phyloP scores from a whole-genome alignment of 2,113 vertebrate genomes.

The Meleagris gallopavo region DNA sequence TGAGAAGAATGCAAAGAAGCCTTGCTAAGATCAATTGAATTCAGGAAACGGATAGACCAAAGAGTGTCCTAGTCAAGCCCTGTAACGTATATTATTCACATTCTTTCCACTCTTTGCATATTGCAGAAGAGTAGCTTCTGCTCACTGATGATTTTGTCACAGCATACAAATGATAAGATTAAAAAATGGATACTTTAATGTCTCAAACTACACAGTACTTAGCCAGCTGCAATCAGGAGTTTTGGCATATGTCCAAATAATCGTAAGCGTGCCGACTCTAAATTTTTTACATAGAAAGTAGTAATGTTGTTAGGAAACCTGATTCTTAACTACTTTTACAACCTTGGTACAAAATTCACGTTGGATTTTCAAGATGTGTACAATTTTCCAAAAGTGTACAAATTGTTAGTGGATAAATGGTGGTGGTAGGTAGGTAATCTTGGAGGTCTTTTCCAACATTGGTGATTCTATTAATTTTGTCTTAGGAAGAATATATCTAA shows the following conservation, averaged over 20 bases:
- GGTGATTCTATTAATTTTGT: not conserved
- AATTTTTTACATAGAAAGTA: not conserved
- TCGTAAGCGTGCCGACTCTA: not conserved
- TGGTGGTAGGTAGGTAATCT: no score
- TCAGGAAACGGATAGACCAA: not conserved
- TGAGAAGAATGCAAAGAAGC: not conserved
- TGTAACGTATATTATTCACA: rapidly evolving
- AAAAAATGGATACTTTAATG: not conserved
- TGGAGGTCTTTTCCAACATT: no score
- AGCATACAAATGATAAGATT: not conserved
- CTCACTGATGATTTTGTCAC: not conserved
- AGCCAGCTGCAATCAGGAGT: not conserved
- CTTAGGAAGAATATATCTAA: not conserved
- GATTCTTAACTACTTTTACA: not conserved
- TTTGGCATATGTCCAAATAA: not conserved
- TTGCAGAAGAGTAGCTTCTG: not conserved
- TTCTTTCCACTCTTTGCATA: not conserved
- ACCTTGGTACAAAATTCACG: not conserved
- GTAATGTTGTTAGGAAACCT: not conserved
- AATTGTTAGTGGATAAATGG: no score
- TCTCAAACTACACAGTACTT: not conserved
- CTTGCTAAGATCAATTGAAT: not conserved
- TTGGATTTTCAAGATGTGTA: not conserved
- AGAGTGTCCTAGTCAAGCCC: not conserved
- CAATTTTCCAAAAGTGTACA: not conserved